A percentile compares a stretch with the other conserved stretches of the same genome.
Evolutionary conservation across 2,888 invertebrate species (phyloP).

Genomic region (Bugula neritina): DNA sequence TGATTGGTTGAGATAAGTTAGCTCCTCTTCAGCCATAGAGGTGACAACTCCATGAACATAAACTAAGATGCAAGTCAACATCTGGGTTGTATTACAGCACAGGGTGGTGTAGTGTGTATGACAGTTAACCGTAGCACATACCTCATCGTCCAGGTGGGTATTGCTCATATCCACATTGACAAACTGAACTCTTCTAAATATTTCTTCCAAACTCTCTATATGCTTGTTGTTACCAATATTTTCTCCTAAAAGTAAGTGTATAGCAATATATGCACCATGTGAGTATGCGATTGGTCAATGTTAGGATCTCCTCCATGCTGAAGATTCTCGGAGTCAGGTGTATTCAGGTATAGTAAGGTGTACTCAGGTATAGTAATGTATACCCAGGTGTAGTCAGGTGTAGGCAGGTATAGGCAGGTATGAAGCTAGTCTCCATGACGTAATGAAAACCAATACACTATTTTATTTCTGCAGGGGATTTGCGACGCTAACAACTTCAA

Average conservation of each 20-base stretch:
- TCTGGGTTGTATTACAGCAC: too few relatives aligned
- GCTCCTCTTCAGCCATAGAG: too few relatives aligned
- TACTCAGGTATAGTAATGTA: not conserved
- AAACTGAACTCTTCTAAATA: conserved; percentile 73
- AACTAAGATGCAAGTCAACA: too few relatives aligned
- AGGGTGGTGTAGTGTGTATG: too few relatives aligned
- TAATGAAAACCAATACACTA: too few relatives aligned
- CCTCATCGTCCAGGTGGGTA: conserved; percentile 68
- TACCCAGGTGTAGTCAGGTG: not conserved
- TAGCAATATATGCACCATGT: not conserved
- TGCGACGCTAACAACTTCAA: too few relatives aligned
- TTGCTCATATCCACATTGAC: conserved; percentile 65
- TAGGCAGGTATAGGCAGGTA: not conserved
- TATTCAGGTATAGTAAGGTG: not conserved
- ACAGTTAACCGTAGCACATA: conserved; percentile 38
- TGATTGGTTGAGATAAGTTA: too few relatives aligned
- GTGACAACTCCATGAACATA: too few relatives aligned
- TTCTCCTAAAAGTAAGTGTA: conserved; percentile 57
- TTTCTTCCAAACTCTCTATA: conserved; percentile 76
- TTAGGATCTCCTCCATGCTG: not conserved
- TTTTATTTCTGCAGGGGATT: too few relatives aligned
- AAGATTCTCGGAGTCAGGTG: not conserved
- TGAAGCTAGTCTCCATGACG: too few relatives aligned
- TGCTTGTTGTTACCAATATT: conserved; percentile 63
- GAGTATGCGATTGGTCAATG: not conserved